Evolutionary conservation across 2,888 invertebrate species (phyloP).

Genomic region (Operophtera brumata): DNA sequence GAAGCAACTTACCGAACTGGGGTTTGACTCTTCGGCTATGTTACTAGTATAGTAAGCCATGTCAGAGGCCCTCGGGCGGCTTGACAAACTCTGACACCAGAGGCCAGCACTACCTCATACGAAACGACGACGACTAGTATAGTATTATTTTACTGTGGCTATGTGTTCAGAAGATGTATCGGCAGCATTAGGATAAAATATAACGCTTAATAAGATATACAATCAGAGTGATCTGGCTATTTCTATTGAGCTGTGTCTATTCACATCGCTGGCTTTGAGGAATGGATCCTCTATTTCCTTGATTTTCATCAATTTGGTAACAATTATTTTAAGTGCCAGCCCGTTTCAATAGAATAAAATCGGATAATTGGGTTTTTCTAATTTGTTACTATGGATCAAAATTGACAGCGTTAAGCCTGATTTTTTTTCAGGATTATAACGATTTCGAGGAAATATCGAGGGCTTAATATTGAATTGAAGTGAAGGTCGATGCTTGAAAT

Average conservation of each 20-base stretch:
- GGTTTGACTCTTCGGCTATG: too few relatives aligned
- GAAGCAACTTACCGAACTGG: too few relatives aligned
- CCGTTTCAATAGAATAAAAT: slow-evolving; percentile 10
- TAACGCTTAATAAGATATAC: neutral
- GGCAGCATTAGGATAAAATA: too few relatives aligned
- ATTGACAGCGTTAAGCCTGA: neutral
- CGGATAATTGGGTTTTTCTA: slow-evolving; percentile 10
- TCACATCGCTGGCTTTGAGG: slow-evolving; percentile 8
- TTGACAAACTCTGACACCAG: too few relatives aligned
- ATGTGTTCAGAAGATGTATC: too few relatives aligned
- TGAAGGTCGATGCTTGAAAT: too few relatives aligned
- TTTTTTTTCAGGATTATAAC: neutral
- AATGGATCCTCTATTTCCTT: slow-evolving; percentile 17
- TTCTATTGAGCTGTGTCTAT: slow-evolving; percentile 3
- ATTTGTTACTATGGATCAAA: slow-evolving; percentile 6
- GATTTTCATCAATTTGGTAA: slow-evolving; percentile 28
- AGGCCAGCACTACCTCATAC: too few relatives aligned
- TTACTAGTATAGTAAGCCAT: too few relatives aligned
- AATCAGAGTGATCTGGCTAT: neutral
- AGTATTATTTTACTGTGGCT: too few relatives aligned
- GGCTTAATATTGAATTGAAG: neutral
- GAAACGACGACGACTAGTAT: too few relatives aligned
- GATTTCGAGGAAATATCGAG: neutral
- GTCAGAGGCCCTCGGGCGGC: too few relatives aligned
- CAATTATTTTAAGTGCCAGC: slow-evolving; percentile 27